These are phyloP conservation scores for Neostethus bicornis DNA, from an alignment of 2,797 vertebrate genomes.

Conservation along the genomic window DNA sequence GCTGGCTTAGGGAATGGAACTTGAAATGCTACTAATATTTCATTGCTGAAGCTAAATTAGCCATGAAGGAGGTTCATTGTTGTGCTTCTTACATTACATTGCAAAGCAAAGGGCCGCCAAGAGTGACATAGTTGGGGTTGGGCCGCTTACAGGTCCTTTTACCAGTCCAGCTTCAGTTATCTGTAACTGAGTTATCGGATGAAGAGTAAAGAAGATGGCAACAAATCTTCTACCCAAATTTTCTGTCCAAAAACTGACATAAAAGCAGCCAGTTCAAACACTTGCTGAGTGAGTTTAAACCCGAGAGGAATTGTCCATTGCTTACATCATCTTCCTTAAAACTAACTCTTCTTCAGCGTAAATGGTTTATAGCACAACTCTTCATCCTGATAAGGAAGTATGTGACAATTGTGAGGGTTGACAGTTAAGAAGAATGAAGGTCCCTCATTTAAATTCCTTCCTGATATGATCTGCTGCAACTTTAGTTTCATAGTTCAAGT, in stretches of 20 bases:
- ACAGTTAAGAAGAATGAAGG: neutral
- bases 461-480: neutral
- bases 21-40: conserved; percentile 43
- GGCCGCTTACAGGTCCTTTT: too few species aligned
- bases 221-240: conserved; percentile 54
- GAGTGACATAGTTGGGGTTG: too few species aligned
- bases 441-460: neutral
- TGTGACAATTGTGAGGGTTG: neutral
- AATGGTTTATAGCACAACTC: too few species aligned
- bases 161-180: conserved; percentile 2
- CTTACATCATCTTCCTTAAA: conserved; percentile 45
- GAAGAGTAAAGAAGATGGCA: conserved; percentile 27
- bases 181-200: conserved; percentile 20
- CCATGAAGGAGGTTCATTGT: conserved; percentile 11
- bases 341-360: conserved; percentile 9
- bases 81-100: conserved; percentile 17
- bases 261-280: conserved; percentile 60
- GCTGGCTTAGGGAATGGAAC: conserved; percentile 35
- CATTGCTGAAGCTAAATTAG: conserved; percentile 39
- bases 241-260: conserved; percentile 58
- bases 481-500: conserved; percentile 15
- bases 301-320: conserved; percentile 42
- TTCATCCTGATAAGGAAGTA: conserved; percentile 10
- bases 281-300: conserved; percentile 50
- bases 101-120: conserved; percentile 18